Evolutionary conservation across 2,888 invertebrate species (phyloP).

Genomic region (Orthosia cruda): DNA sequence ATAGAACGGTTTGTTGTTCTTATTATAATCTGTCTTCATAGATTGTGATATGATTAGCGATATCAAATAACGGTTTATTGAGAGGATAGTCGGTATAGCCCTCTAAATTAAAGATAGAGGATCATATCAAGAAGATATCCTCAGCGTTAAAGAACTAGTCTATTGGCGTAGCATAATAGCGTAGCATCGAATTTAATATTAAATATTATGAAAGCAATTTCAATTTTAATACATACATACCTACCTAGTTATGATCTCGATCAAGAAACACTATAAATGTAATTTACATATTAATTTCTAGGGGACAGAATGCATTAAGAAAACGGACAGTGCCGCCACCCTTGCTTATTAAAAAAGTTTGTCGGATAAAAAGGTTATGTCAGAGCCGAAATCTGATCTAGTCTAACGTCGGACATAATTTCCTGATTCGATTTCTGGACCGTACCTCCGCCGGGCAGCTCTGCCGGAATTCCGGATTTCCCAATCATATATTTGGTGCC

Average conservation of each 20-base stretch:
- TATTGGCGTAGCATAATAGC: neutral
- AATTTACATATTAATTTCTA: slow-evolving; percentile 41
- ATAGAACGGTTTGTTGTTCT: slow-evolving; percentile 46
- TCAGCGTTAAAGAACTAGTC: neutral
- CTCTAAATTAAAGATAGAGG: neutral
- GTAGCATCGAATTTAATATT: too few relatives aligned
- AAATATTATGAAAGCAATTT: slow-evolving; percentile 4
- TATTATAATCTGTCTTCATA: slow-evolving; percentile 22
- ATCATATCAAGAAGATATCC: neutral
- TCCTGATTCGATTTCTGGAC: slow-evolving; percentile 36
- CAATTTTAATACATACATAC: neutral
- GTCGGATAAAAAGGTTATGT: slow-evolving; percentile 34
- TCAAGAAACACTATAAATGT: neutral
- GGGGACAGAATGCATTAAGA: slow-evolving; percentile 6
- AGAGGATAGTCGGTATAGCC: neutral
- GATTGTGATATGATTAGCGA: slow-evolving; percentile 5
- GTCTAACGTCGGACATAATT: slow-evolving; percentile 2
- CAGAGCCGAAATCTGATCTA: slow-evolving; percentile 3
- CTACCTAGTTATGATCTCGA: neutral
- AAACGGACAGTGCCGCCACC: neutral
- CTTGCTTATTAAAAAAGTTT: slow-evolving; percentile 17
- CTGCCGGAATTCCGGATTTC: slow-evolving; percentile 19
- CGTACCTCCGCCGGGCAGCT: neutral
- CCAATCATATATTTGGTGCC: neutral
- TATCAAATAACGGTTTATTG: neutral